Evolutionary conservation across 2,888 invertebrate species (phyloP), one percentile per base, ranked within the genome.

Genomic region (Epistrophe grossulariae): DNA sequence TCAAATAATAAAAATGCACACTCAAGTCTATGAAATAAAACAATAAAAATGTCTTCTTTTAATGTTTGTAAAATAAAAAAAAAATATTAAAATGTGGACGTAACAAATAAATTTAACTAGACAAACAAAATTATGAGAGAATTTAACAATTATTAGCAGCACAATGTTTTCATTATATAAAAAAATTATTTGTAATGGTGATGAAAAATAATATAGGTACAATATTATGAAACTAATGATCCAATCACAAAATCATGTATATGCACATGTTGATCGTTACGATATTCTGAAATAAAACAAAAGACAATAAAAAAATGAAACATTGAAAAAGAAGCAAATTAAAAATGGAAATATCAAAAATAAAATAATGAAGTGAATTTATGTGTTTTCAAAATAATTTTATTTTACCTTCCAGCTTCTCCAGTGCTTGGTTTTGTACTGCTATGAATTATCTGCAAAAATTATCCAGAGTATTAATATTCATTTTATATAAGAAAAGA

Each of bases 371-470:
- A 72, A 40, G 59, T 81, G 43, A 55, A 55, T 55, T 31, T 15
- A 45, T 48, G 66, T 74, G 68, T 45, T 13, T 60, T 31, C n/a
- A n/a, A 40, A 66, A 31, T 60, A 13, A 24, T 24, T 35, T 2
- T 8, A 52, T 40, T 31, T 94, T 93, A 95, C 95, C 95, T 95
- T 89, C 94, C 93, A 79, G 94, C 93, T 92, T 95, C 94, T 89
- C 93, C 92, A 89, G 94, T 93, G 88, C 93, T 93, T 89, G 94
- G 91, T 89, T 94, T 93, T 88, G 94, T 91, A 89, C 94, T 94
- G 94, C 94, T 92, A 92, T 95, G 95, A 91, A 95, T 95, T 94
- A 95, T 95, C 95, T 95, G 93, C n/a, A 94, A 94, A 6, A 91
- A 90, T 45, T 38, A 79, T 38, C 9, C 17, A 24, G 38, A 64